Base-by-base conservation (phyloP, 2,888 invertebrate species). In the Adela reaumurella region DNA sequence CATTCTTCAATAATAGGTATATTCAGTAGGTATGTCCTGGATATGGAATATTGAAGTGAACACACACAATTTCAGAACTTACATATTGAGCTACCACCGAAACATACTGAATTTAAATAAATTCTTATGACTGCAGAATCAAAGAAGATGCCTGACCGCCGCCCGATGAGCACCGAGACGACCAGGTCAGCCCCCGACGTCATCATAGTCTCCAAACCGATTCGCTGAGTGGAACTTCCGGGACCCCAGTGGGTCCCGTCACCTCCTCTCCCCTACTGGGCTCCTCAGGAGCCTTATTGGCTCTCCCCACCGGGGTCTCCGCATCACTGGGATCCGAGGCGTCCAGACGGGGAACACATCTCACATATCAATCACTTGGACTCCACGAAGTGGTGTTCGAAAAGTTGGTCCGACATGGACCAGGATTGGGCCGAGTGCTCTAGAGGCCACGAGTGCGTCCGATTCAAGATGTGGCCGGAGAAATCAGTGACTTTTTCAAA, bases 111-210 rank as follows among this genome's bases (percentile, higher is more conserved):
- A n/a, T n/a, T n/a, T n/a, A n/a, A n/a, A n/a, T n/a, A n/a, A n/a
- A n/a, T n/a, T n/a, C n/a, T n/a, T n/a, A n/a, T n/a, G n/a, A n/a
- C n/a, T n/a, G n/a, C 47, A 50, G 14, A 46, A 51, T 19, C 49
- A 65, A 71, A 56, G 67, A 70, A 57, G 65, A 67, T 53, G 48
- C 44, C 46, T 50, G 77, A 69, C 58, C 77, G 83, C 43, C 76
- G 88, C 46, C 89, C 90, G 45, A 90, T 88, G 71, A 90, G 91
- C 70, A 87, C 86, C 51, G 88, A 92, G 64, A 92, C 92, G 50
- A 91, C 92, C 51, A 90, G 92, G 62, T 92, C 93, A 50, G 93
- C 93, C 1, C 93, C 93, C 46, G 94, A 94, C 69, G 93, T 94
- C 60, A 92, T 94, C 64, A 92, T 92, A 16, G 78, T 78, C 17